A percentile compares a stretch with the other conserved stretches of the same genome.
Evolutionary conservation across 1,140 invertebrate species (phyloP).

Genomic region (Trigoniulus corallinus): DNA sequence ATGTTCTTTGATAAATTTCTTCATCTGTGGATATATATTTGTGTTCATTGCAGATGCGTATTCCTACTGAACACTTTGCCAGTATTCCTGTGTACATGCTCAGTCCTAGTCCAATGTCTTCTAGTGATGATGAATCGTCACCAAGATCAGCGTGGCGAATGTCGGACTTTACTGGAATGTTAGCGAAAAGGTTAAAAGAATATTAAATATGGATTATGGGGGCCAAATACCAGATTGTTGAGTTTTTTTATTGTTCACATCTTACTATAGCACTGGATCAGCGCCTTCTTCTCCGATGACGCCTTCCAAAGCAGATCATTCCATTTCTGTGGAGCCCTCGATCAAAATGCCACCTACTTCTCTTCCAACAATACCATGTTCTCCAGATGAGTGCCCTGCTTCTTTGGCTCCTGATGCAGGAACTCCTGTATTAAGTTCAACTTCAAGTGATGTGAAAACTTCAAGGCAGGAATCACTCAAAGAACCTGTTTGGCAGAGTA

Average conservation of each 20-base stretch:
- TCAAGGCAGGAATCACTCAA: too few species aligned
- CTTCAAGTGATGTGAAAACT: too few species aligned
- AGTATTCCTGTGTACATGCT: slow-evolving; percentile 81
- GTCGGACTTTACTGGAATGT: not conserved
- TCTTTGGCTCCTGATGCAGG: too few species aligned
- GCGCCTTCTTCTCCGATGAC: slow-evolving; percentile 17
- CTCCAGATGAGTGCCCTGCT: too few species aligned
- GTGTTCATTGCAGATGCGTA: slow-evolving; percentile 58
- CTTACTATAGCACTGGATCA: slow-evolving; percentile 14
- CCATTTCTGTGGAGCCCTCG: too few species aligned
- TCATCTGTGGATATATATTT: too few species aligned
- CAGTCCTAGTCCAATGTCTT: slow-evolving; percentile 38
- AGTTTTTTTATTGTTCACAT: not conserved
- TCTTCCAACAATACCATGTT: too few species aligned
- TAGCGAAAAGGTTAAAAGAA: not conserved
- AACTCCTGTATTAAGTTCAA: too few species aligned
- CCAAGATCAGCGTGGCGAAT: slow-evolving; percentile 10
- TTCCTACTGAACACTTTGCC: slow-evolving; percentile 88
- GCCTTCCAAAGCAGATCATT: slow-evolving; percentile 6
- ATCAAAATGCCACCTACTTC: not conserved
- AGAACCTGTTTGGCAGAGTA: slow-evolving; percentile 13
- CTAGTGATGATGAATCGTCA: slow-evolving; percentile 4
- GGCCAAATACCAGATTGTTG: not conserved
- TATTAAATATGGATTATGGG: not conserved
- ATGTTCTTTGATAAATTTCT: too few species aligned